Evolutionary conservation across 1,140 invertebrate species (phyloP), one percentile per base, ranked within the genome.

Genomic region (Vanessa tameamea): DNA sequence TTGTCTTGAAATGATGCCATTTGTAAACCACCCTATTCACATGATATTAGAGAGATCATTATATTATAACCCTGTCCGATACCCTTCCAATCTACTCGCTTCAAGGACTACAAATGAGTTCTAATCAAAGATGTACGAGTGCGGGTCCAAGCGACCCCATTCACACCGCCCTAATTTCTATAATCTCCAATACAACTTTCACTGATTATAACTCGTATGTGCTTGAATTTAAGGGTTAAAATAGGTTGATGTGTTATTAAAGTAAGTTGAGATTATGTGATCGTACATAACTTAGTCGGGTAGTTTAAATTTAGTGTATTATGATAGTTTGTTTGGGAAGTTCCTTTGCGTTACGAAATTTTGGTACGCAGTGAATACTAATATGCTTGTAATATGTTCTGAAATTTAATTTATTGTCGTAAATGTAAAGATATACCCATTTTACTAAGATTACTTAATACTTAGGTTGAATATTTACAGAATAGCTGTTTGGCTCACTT

Each of bases 51-150:
- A 61, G 31, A 51, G 48, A 64, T 47, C 61, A 64, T 51, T 55
- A 53, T 50, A 71, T 71, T 57, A 72, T 55, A 59, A 65, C 15
- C 51, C 51, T 16, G 59, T 50, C 47, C 59, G 31, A 66, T 48
- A 53, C 59, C 70, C 55, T 64, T 64, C 51, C 61, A 71, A 71
- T 72, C 63, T 64, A 55, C 47, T 47, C 70, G 70, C 64, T 55
- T 72, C 63, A 37, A 63, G 14, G 63, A 72, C 63, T 72, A 47
- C 64, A 72, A 72, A 72, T 72, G 70, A 31, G 63, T 66, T 64
- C 48, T 65, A 72, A 72, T 72, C 70, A 72, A 57, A 59, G 16
- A 47, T 51, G 63, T 26, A 64, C 47, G 64, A 47, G 37, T 55
- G 31, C 23, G 51, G 47, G 69, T 55, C 16, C 37, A 59, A 69